A percentile compares a stretch with the other conserved stretches of the same genome.
Evolutionary conservation across 2,113 vertebrate genomes (phyloP).

Genomic region (Malurus cyaneus): DNA sequence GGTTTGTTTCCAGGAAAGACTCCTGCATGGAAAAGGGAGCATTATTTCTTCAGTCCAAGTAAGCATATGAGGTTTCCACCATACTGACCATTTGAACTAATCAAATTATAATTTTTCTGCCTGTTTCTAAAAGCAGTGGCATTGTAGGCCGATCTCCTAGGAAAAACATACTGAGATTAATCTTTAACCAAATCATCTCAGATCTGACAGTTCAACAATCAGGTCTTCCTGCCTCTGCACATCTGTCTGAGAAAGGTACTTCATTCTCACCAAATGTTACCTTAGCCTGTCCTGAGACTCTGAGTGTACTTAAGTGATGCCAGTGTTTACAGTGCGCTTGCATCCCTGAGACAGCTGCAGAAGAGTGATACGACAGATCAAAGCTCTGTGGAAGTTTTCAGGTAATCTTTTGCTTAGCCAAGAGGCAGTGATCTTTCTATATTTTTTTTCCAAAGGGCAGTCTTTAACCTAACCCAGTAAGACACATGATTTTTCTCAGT

Average conservation of each 20-base stretch:
- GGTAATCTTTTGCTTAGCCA: slow-evolving; percentile 48
- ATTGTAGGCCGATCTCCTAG: neutral
- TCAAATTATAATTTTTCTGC: neutral
- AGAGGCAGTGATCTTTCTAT: slow-evolving; percentile 30
- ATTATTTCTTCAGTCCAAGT: neutral
- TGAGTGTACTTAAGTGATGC: neutral
- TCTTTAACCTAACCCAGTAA: slow-evolving; percentile 23
- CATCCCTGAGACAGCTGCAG: neutral
- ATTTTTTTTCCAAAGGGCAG: slow-evolving; percentile 1
- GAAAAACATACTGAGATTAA: neutral
- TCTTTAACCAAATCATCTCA: neutral
- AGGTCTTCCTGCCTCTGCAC: neutral
- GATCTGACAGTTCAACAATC: neutral
- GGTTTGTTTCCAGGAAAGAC: neutral
- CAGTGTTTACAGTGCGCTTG: neutral
- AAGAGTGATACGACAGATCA: neutral
- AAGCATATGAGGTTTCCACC: neutral
- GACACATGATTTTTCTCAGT: slow-evolving; percentile 27
- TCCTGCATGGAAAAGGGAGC: neutral
- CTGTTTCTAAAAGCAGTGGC: neutral
- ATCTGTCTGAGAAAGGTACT: neutral
- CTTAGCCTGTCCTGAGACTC: neutral
- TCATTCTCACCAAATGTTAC: neutral
- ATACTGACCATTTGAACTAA: neutral
- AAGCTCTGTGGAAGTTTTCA: slow-evolving; percentile 30